phyloP scores from a whole-genome alignment of 2,797 vertebrate species.

The Lemur catta region DNA sequence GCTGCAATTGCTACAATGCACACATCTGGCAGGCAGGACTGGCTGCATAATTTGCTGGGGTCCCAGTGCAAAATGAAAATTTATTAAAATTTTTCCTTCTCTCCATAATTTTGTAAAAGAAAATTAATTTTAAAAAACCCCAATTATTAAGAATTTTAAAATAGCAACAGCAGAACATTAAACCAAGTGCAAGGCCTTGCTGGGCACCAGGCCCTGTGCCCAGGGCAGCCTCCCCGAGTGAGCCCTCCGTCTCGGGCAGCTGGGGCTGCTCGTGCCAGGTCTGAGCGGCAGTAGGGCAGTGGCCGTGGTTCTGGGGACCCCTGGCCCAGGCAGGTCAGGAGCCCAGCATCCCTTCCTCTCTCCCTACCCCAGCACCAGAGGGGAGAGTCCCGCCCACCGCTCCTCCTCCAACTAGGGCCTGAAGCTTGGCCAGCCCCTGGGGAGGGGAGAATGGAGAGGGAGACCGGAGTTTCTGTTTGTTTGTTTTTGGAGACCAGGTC shows the following conservation, averaged over 20 bases:
- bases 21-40: not conserved
- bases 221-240: not conserved
- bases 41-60: fast-evolving
- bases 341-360: not conserved
- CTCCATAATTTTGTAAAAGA: not conserved
- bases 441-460: not conserved
- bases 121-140: not conserved
- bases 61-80: not conserved
- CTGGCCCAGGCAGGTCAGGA: not conserved
- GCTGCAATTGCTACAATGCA: fast-evolving
- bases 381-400: fast-evolving
- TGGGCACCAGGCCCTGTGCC: not conserved
- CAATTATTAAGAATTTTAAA: not conserved
- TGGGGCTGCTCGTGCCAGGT: not conserved
- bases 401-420: no score
- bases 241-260: fast-evolving
- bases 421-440: fast-evolving
- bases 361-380: no score
- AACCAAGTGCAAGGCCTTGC: not conserved
- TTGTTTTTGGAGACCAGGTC: not conserved
- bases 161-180: not conserved
- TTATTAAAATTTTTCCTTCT: not conserved
- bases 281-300: not conserved
- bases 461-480: not conserved
- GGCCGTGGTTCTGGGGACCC: not conserved